These are phyloP conservation scores for Nestor notabilis DNA, from an alignment of 2,113 vertebrate species.

Conservation along the genomic window DNA sequence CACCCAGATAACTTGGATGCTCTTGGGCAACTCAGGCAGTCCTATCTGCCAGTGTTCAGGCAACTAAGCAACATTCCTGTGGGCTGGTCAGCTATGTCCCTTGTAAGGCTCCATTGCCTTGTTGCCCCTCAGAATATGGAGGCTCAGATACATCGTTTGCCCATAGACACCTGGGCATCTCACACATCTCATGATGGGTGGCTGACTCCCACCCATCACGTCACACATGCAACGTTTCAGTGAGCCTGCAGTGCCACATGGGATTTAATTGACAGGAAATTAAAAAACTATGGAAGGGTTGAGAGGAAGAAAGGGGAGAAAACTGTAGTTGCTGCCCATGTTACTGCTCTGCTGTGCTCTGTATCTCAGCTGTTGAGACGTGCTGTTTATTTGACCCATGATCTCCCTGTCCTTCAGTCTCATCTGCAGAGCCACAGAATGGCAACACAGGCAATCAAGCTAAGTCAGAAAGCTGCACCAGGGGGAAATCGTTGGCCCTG, in stretches of 20 bases:
- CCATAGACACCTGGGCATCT: background rate
- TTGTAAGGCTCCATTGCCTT: background rate
- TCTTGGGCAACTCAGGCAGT: background rate
- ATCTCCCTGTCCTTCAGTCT: background rate
- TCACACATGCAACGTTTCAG: background rate
- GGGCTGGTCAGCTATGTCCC: background rate
- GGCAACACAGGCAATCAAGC: background rate
- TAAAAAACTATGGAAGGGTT: background rate
- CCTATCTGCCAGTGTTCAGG: background rate
- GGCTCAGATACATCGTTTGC: background rate
- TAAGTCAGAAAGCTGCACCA: background rate
- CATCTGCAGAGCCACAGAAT: background rate
- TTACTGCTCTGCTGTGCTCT: background rate
- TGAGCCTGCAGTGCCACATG: background rate
- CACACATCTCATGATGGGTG: fast-evolving
- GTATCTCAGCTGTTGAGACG: background rate
- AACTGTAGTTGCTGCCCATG: background rate
- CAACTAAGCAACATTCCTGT: background rate
- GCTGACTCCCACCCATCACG: background rate
- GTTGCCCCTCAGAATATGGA: background rate
- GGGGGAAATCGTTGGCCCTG: background rate
- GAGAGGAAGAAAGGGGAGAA: background rate
- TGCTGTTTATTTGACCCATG: background rate
- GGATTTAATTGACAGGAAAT: background rate
- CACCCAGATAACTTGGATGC: background rate